Conservation (phyloP, 2,113 vertebrate genomes). For the Sterrhoptilus dennistouni region DNA sequence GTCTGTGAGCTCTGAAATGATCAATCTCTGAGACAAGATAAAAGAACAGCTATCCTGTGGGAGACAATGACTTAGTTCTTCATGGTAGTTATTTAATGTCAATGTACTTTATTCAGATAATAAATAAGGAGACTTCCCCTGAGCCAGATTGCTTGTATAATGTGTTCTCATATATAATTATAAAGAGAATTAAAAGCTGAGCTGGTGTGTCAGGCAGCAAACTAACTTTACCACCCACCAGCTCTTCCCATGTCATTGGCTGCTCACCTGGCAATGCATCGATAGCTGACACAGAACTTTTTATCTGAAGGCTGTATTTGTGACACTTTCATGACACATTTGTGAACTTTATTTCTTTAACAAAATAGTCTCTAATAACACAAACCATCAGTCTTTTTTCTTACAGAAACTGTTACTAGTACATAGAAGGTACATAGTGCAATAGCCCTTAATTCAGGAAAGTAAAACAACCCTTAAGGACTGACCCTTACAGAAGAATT, state of each 20-base stretch:
- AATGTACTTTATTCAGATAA: slow-evolving; percentile 13
- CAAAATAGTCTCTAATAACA: neutral
- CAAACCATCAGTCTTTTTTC: neutral
- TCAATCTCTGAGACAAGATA: slow-evolving; percentile 51
- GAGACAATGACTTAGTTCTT: slow-evolving; percentile 45
- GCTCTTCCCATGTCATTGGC: neutral
- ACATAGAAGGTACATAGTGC: neutral
- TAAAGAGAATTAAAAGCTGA: neutral
- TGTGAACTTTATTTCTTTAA: neutral
- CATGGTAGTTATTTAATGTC: slow-evolving; percentile 40
- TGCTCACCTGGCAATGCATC: neutral
- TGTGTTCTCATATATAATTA: slow-evolving; percentile 22
- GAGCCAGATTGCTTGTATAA: slow-evolving; percentile 33
- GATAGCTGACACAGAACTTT: neutral
- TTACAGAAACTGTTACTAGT: neutral
- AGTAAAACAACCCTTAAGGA: neutral
- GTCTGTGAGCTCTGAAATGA: slow-evolving; percentile 40
- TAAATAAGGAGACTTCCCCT: slow-evolving; percentile 26
- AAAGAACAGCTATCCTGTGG: slow-evolving; percentile 17
- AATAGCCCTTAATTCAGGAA: neutral
- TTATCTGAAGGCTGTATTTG: neutral
- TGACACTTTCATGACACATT: neutral
- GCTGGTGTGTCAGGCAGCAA: neutral
- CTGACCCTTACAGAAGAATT: neutral
- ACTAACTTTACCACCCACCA: neutral